phyloP scores from a whole-genome alignment of 2,888 invertebrate genomes.

The Unio pictorum region DNA sequence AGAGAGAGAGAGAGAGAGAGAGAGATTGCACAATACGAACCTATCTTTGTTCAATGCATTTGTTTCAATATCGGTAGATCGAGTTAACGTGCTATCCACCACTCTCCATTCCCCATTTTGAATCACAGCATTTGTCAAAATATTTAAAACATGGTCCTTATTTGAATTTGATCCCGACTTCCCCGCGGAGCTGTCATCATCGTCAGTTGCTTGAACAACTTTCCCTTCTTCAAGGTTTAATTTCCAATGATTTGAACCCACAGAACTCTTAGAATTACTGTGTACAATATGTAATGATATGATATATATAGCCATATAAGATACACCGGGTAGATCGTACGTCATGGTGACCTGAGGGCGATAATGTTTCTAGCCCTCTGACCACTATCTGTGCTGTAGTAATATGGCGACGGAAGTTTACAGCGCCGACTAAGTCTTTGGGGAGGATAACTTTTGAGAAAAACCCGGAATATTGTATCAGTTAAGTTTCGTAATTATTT shows the following conservation, averaged over 20 bases:
- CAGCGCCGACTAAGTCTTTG: no score
- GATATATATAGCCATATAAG: constrained; percentile 80
- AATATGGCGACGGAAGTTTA: no score
- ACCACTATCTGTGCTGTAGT: no score
- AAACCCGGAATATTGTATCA: no score
- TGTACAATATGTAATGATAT: constrained; percentile 81
- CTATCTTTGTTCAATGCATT: no score
- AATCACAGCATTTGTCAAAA: constrained; percentile 61
- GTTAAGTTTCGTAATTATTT: no score
- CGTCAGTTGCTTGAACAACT: constrained; percentile 61
- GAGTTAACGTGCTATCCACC: constrained; percentile 15
- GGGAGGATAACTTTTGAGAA: no score
- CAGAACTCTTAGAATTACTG: constrained; percentile 87
- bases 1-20: no score
- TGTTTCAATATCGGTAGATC: no score
- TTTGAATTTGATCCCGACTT: constrained; percentile 17
- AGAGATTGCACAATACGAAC: no score
- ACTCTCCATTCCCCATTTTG: constrained; percentile 50
- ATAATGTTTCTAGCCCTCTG: no score
- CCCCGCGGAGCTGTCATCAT: constrained; percentile 26
- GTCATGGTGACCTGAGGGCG: constrained; percentile 44
- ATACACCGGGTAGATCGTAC: constrained; percentile 66
- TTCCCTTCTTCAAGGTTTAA: constrained; percentile 83
- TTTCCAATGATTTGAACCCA: constrained; percentile 88
- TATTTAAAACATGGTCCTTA: constrained; percentile 53